Evolutionary conservation across 2,888 invertebrate species (phyloP).

Genomic region (Tetragonula carbonaria): DNA sequence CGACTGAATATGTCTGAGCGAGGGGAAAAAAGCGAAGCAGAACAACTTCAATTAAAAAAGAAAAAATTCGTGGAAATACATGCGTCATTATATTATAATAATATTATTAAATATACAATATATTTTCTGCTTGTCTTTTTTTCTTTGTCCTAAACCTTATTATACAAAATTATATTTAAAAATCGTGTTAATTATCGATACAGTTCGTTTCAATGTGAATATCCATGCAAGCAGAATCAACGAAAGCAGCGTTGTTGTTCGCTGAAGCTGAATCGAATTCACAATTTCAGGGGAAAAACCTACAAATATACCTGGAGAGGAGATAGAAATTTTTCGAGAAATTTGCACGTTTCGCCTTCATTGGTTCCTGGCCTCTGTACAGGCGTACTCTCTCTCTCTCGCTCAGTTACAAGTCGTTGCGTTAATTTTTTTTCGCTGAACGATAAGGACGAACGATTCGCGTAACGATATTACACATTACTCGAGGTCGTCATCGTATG

Average conservation of each 20-base stretch:
- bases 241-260: too few relatives aligned
- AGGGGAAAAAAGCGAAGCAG: neutral
- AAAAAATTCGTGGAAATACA: too few relatives aligned
- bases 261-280: too few relatives aligned
- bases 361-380: neutral
- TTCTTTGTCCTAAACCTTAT: too few relatives aligned
- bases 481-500: neutral
- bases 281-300: too few relatives aligned
- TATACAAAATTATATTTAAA: neutral
- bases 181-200: too few relatives aligned
- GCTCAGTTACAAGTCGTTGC: conserved; percentile 11
- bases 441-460: conserved; percentile 13
- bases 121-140: too few relatives aligned
- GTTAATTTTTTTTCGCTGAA: conserved; percentile 14
- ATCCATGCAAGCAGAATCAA: neutral
- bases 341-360: neutral
- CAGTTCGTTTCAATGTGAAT: neutral
- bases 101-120: too few relatives aligned
- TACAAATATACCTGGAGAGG: neutral
- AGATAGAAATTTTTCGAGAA: conserved; percentile 10
- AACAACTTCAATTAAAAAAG: too few relatives aligned
- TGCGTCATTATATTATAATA: too few relatives aligned
- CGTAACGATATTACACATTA: conserved; percentile 9
- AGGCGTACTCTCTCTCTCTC: neutral
- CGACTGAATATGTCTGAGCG: neutral